Percentiles rank a stretch among this genome's conserved stretches.
phyloP scores from a whole-genome alignment of 2,888 invertebrate genomes.

The Mythimna impura region DNA sequence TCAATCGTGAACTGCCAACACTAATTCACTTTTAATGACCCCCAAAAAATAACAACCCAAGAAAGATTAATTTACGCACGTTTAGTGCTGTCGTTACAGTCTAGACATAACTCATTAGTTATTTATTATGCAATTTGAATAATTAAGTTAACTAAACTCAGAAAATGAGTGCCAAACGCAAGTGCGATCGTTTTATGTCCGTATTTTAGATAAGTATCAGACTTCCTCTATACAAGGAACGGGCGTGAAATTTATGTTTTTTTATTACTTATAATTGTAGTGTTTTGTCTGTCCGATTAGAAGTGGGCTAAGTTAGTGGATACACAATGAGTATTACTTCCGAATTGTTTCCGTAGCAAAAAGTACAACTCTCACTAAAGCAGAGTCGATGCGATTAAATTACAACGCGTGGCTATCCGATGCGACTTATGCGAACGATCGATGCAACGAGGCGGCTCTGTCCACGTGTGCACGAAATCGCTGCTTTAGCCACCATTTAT shows the following conservation, averaged over 20 bases:
- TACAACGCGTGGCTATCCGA: too few species aligned
- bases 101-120: conserved; percentile 35
- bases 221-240: conserved; percentile 46
- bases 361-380: too few species aligned
- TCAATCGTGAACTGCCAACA: not conserved
- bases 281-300: conserved; percentile 25
- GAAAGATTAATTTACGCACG: not conserved
- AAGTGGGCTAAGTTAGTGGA: not conserved
- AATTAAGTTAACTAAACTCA: conserved; percentile 43
- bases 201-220: conserved; percentile 38
- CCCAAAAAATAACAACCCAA: not conserved
- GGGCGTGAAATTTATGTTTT: conserved; percentile 35
- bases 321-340: conserved; percentile 1
- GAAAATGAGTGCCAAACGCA: conserved; percentile 35
- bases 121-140: conserved; percentile 59
- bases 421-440: too few species aligned
- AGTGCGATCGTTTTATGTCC: conserved; percentile 27
- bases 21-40: conserved; percentile 1
- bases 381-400: too few species aligned
- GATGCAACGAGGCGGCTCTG: too few species aligned
- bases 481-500: too few species aligned
- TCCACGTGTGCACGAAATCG: too few species aligned
- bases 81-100: conserved; percentile 22
- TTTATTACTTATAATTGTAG: conserved; percentile 47
- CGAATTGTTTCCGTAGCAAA: not conserved